Evolutionary conservation across 1,140 invertebrate species (phyloP), one percentile per base, ranked within the genome.

Genomic region (Papilio aristodemus): DNA sequence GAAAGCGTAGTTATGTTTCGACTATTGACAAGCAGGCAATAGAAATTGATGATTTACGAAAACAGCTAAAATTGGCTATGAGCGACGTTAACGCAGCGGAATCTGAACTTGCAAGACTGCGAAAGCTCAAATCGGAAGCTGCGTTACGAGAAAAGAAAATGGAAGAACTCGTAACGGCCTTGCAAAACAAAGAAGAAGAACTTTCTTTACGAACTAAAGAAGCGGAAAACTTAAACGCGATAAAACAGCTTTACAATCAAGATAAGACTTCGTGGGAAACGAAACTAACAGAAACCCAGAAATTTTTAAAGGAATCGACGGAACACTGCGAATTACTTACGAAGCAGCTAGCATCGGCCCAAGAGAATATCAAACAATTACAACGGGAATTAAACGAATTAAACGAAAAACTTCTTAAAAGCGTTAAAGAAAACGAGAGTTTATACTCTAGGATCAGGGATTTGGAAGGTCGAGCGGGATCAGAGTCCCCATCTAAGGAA

Each of bases 341-440:
- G n/a, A 91, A 92, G 19, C 94, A 95, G 77, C 78, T 95, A 17
- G 85, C 93, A 25, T 93, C 93, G 38, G 94, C 93, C 75, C 94
- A 95, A 78, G 92, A 93, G 66, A 90, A 90, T 13, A 83, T 93
- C 19, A 79, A 88, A 67, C 92, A 90, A 72, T 85, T 95, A 58
- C 93, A 94, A 82, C 92, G 93, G 67, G 94, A 94, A 83, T 82
- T 95, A 41, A 92, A 92, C 80, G 92, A 92, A 67, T 77, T 92
- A n/a, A 92, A 91, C 73, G 91, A 92, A 46, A 92, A 93, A 67
- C 83, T 96, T 32, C 81, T 93, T 1, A 93, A 93, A 71, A 95
- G 94, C 68, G 94, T 95, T 54, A 94, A 96, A 81, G 96, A 97
- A 89, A 97, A 97, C 81, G 95, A 96, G 73, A 89, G 90, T 11